Percentiles rank a stretch among this genome's conserved stretches.
phyloP scores from a whole-genome alignment of 2,113 vertebrate species.

The Platycercus adscitus region DNA sequence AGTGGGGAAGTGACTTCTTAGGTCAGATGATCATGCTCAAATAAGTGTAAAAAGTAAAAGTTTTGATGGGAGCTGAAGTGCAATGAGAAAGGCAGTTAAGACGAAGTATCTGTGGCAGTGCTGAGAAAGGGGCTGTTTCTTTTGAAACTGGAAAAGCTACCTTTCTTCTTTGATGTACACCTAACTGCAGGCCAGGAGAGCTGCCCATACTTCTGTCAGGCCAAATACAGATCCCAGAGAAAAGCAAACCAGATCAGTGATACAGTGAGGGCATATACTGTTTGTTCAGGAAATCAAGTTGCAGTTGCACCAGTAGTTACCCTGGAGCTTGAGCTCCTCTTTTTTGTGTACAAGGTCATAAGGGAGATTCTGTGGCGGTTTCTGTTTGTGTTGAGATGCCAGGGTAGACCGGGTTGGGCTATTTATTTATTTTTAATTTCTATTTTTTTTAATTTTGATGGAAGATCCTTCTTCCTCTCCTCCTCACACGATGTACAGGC shows the following conservation, averaged over 20 bases:
- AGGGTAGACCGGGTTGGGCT: neutral
- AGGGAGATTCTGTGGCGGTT: neutral
- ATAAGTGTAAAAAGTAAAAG: neutral
- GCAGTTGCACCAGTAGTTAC: neutral
- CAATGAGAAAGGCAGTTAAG: neutral
- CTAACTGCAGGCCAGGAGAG: neutral
- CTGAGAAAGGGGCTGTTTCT: neutral
- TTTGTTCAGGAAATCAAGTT: neutral
- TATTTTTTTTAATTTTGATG: neutral
- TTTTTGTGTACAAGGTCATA: neutral
- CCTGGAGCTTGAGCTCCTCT: neutral
- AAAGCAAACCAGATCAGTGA: neutral
- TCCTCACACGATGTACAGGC: neutral
- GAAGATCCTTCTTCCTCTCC: neutral
- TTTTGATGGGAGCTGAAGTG: neutral
- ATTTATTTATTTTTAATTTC: neutral
- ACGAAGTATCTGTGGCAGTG: neutral
- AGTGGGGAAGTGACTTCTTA: neutral
- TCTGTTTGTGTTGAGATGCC: neutral
- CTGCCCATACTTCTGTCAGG: neutral
- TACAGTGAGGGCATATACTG: neutral
- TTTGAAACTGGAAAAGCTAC: neutral
- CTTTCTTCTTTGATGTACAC: neutral
- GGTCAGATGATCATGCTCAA: neutral
- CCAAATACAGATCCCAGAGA: neutral